These are phyloP conservation scores for Stenchaetothrips biformis DNA, from an alignment of 2,888 invertebrate genomes.

Conservation along the genomic window DNA sequence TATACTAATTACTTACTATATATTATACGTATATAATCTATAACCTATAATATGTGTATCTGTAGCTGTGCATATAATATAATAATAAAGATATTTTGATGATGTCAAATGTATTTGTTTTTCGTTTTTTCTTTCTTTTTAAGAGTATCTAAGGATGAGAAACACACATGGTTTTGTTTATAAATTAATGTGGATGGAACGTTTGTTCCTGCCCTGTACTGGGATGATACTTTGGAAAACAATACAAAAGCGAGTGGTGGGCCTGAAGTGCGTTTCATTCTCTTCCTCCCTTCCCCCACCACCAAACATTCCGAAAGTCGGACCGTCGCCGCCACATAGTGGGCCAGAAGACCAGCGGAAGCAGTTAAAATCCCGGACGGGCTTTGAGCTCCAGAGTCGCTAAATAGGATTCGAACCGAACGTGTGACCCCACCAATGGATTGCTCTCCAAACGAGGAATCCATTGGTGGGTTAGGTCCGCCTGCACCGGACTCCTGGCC, in stretches of 20 bases:
- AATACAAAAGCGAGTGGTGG: constrained; percentile 16
- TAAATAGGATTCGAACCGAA: too few relatives aligned
- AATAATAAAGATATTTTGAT: constrained; percentile 23
- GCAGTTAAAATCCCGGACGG: too few relatives aligned
- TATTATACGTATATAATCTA: background rate
- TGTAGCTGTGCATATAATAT: constrained; percentile 14
- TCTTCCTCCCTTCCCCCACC: background rate
- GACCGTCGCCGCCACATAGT: too few relatives aligned
- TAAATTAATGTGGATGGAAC: background rate
- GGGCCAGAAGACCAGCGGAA: too few relatives aligned
- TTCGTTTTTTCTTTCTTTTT: background rate
- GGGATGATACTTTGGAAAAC: constrained; percentile 3
- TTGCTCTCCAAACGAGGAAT: too few relatives aligned
- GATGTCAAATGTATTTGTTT: background rate
- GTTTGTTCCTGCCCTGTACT: background rate
- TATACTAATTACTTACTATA: background rate
- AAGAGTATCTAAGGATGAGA: background rate
- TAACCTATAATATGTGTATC: constrained; percentile 4
- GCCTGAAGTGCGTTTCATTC: background rate
- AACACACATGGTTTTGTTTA: background rate
- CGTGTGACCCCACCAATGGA: too few relatives aligned
- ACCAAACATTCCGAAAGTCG: background rate
- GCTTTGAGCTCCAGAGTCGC: too few relatives aligned
- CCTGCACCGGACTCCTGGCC: too few relatives aligned
- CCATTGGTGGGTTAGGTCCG: too few relatives aligned